Conservation (phyloP, 2,797 vertebrate species). For the Urophycis tenuis region DNA sequence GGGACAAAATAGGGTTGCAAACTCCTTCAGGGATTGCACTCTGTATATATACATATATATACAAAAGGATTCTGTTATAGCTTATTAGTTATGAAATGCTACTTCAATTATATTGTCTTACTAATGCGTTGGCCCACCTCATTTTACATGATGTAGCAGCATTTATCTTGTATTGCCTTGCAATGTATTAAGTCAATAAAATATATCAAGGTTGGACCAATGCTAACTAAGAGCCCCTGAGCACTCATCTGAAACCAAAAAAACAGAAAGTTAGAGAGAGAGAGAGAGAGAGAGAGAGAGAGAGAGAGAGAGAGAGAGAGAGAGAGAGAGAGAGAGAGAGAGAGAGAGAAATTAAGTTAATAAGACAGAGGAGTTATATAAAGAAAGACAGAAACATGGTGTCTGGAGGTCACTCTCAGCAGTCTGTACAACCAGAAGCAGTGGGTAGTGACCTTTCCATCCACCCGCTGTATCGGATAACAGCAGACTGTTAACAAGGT, state of each 20-base stretch:
- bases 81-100: neutral
- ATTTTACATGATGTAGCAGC: neutral
- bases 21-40: neutral
- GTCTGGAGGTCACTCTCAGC: neutral
- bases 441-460: neutral
- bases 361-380: neutral
- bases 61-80: neutral
- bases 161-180: neutral
- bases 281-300: neutral
- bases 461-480: neutral
- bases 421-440: neutral
- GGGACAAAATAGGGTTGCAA: slow-evolving; percentile 19
- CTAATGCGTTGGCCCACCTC: neutral
- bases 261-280: neutral
- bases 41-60: no score
- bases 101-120: neutral
- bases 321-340: no score
- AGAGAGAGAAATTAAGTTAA: neutral
- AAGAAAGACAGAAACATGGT: neutral
- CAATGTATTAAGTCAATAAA: neutral
- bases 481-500: neutral
- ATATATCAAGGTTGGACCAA: neutral
- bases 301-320: no score
- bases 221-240: no score
- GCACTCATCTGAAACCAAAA: neutral